A percentile compares a stretch with the other conserved stretches of the same genome.
Evolutionary conservation across 2,113 vertebrate species (phyloP).

Genomic region (Mionectes macconnelli): DNA sequence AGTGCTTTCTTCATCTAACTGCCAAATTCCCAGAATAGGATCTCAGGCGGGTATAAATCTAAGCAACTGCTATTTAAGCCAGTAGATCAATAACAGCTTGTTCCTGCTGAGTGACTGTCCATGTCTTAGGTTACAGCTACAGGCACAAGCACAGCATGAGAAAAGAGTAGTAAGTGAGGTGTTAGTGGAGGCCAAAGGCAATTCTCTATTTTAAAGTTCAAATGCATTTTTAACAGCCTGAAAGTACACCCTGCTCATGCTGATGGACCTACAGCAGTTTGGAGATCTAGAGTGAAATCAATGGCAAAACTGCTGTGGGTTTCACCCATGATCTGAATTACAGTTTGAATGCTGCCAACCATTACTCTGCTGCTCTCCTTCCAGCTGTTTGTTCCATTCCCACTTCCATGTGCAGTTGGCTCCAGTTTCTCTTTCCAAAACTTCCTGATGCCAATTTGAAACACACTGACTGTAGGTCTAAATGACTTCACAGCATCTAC

Average conservation of each 20-base stretch:
- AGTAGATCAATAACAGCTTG: background rate
- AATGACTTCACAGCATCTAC: background rate
- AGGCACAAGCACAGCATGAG: background rate
- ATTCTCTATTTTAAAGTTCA: background rate
- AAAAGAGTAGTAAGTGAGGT: background rate
- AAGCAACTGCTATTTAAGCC: background rate
- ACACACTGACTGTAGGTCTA: background rate
- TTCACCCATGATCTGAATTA: background rate
- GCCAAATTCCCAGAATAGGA: background rate
- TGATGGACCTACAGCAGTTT: background rate
- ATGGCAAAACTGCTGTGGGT: background rate
- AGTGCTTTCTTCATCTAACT: background rate
- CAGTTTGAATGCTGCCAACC: background rate
- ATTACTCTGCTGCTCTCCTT: background rate
- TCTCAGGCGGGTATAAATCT: background rate
- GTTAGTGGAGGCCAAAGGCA: background rate
- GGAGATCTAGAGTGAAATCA: background rate
- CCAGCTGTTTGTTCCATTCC: background rate
- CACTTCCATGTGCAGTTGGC: background rate
- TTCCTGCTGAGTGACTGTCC: background rate
- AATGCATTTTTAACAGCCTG: background rate
- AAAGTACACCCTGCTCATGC: background rate
- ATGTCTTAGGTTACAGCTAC: background rate
- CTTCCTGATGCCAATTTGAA: background rate
- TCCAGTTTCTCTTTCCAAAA: background rate